phyloP scores from a whole-genome alignment of 2,797 vertebrate genomes.

The Miichthys miiuy region DNA sequence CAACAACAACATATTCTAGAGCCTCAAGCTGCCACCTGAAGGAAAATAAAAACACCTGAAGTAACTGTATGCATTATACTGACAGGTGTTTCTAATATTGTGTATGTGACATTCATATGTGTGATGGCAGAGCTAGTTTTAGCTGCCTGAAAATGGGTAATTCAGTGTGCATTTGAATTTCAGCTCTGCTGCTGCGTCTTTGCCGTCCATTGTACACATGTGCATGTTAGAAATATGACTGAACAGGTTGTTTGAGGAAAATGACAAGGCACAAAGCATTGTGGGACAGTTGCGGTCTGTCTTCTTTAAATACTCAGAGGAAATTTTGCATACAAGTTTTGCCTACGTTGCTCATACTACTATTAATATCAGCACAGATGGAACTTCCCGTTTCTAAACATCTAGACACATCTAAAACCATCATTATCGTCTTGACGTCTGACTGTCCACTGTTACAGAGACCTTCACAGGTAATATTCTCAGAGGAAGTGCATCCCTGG shows the following conservation, averaged over 20 bases:
- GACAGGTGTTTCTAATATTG: too few species aligned
- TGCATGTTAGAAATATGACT: neutral
- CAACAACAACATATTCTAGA: neutral
- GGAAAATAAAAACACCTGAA: neutral
- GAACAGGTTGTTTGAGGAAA: neutral
- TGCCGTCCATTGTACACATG: neutral
- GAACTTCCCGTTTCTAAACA: too few species aligned
- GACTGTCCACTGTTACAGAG: neutral
- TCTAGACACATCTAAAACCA: too few species aligned
- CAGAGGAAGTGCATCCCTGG: conserved; percentile 30
- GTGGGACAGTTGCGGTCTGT: neutral
- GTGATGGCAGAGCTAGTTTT: neutral
- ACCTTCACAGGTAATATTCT: conserved; percentile 22
- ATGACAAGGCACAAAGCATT: neutral
- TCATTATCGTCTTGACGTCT: neutral
- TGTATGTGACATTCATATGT: neutral
- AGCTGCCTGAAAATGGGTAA: neutral
- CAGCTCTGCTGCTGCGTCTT: neutral
- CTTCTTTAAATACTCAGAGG: neutral
- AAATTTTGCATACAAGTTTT: too few species aligned
- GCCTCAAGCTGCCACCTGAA: neutral
- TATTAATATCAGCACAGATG: too few species aligned
- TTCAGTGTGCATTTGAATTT: neutral
- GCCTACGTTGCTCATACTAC: too few species aligned
- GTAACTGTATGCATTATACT: neutral